Conservation (phyloP, 2,113 vertebrate species). For the Canis aureus region DNA sequence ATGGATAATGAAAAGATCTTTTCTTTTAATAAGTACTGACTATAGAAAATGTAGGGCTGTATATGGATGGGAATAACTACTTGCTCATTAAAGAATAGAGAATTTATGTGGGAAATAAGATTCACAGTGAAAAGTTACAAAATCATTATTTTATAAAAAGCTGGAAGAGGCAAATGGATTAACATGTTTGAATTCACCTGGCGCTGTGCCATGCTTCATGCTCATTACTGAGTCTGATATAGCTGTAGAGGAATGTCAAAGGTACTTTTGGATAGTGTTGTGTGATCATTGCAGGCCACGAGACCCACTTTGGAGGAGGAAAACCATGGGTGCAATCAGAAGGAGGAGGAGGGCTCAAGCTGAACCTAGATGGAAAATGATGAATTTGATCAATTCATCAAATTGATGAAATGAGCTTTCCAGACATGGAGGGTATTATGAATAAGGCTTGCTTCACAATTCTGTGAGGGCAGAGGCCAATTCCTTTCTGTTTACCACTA, state of each 20-base stretch:
- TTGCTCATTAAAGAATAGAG: background rate
- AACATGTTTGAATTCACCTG: background rate
- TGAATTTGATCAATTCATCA: too few species aligned
- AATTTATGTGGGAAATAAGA: slow-evolving; percentile 35
- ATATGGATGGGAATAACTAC: background rate
- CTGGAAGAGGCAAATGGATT: background rate
- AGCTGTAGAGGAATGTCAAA: background rate
- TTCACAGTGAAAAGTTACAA: background rate
- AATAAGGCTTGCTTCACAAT: background rate
- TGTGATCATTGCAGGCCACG: background rate
- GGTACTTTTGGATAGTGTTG: too few species aligned
- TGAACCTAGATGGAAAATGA: background rate
- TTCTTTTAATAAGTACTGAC: background rate
- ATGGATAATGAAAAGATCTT: background rate
- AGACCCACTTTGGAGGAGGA: background rate
- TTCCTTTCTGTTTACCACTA: background rate
- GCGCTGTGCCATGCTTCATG: background rate
- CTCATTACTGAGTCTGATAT: background rate
- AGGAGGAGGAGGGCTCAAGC: background rate
- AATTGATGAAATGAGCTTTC: background rate
- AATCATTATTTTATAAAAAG: background rate
- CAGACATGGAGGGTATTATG: rapidly evolving
- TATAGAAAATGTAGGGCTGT: background rate
- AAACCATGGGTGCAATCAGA: background rate
- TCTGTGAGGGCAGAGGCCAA: background rate